Base-by-base conservation (phyloP, 2,797 vertebrate genomes). In the Chaenodraco wilsoni region DNA sequence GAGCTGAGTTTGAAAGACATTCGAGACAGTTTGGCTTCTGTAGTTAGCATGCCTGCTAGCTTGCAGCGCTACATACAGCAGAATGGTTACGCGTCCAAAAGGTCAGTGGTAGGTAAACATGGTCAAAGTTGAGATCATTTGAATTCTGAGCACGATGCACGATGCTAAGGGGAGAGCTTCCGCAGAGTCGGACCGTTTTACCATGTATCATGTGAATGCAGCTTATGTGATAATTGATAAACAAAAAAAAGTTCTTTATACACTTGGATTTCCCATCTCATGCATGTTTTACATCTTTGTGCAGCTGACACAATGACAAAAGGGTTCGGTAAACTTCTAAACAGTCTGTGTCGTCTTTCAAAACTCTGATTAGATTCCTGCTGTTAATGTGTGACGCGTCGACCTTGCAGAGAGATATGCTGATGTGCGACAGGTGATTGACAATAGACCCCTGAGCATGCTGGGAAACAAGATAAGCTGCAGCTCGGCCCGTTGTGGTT, bases 401-500 rank as follows among this genome's bases (percentile, higher is more conserved):
- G 31, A 40, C 62, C 67, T 80, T 74, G 72, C 79, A 79, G 23
- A 23, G 57, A 81, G 81, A 83, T 85, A 64, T 84, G 87, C 14
- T 80, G 74, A 89, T 66, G 72, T 78, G 74, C 12, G 41, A 74
- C 81, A 65, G 76, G 72, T 88, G 89, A 89, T 58, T 85, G 87
- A 91, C 90, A 89, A 89, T 76, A 78, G 65, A 80, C 64, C 81
- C 75, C 83, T 49, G 76, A 76, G 84, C 82, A 88, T 84, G 78
- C 81, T 89, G 88, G 89, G 82, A 87, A 86, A 91, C 43, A 64
- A 89, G 87, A 91, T 89, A 86, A 91, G 80, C 78, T 51, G 60
- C 69, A 50, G 75, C 65, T 72, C 40, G 37, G 65, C 72, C 69
- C 15, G 10, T 85, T 37, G 65, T 74, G 67, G 33, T 59, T 63